phyloP scores from a whole-genome alignment of 2,888 invertebrate species.

The Xestia xanthographa region DNA sequence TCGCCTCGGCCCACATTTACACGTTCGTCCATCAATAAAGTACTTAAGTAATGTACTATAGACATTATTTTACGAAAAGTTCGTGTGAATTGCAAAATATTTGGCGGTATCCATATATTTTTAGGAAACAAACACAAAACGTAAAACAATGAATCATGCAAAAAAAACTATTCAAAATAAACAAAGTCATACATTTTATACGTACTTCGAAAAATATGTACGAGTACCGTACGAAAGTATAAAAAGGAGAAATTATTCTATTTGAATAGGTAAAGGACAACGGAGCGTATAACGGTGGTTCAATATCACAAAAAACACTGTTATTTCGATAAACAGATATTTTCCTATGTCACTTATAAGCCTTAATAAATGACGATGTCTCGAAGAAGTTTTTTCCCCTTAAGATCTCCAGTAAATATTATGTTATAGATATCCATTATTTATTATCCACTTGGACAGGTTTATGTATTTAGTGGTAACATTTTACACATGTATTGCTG shows the following conservation, averaged over 20 bases:
- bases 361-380: not conserved
- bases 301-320: not conserved
- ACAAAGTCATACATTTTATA: not conserved
- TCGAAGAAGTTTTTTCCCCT: not conserved
- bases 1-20: too few relatives aligned
- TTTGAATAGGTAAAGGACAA: not conserved
- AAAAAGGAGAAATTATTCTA: not conserved
- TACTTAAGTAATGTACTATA: too few relatives aligned
- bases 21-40: too few relatives aligned
- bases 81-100: not conserved
- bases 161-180: not conserved
- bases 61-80: not conserved
- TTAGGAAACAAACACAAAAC: not conserved
- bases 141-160: not conserved
- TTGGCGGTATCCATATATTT: too few relatives aligned
- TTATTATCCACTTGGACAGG: not conserved
- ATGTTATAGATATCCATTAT: not conserved
- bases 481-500: not conserved
- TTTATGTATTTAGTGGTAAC: not conserved
- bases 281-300: not conserved
- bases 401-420: not conserved
- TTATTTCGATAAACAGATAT: not conserved
- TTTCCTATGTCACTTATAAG: not conserved
- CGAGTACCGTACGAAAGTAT: not conserved
- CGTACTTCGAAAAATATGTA: not conserved